These are phyloP conservation scores for Folsomia candida DNA, from an alignment of 2,888 invertebrate genomes.

Conservation along the genomic window DNA sequence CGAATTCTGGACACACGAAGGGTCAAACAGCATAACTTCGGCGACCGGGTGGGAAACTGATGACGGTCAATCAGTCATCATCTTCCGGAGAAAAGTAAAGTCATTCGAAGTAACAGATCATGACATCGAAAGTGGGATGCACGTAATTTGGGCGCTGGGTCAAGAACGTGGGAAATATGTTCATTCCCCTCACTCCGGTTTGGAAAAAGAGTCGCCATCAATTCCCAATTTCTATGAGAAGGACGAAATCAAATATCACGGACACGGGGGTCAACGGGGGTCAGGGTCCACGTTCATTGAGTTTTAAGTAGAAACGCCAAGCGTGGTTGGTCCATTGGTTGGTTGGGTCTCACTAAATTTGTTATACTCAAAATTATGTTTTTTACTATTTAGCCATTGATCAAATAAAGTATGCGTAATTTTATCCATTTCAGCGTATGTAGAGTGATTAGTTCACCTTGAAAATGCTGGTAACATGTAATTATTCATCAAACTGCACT, in stretches of 20 bases:
- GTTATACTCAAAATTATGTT: too few relatives aligned
- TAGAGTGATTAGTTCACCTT: too few relatives aligned
- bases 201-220: constrained; percentile 61
- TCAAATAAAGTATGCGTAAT: too few relatives aligned
- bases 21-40: constrained; percentile 80
- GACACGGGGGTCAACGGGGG: constrained; percentile 78
- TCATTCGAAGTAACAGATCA: constrained; percentile 67
- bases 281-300: constrained; percentile 74
- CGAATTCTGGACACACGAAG: constrained; percentile 73
- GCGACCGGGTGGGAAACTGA: constrained; percentile 79
- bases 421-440: too few relatives aligned
- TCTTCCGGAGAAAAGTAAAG: constrained; percentile 79
- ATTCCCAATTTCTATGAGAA: constrained; percentile 77
- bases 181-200: constrained; percentile 71
- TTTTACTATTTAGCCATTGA: too few relatives aligned
- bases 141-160: constrained; percentile 91
- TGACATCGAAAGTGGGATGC: constrained; percentile 77
- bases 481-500: too few relatives aligned
- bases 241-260: constrained; percentile 92
- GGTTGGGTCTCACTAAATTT: too few relatives aligned
- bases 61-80: constrained; percentile 82
- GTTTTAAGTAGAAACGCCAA: constrained; percentile 59
- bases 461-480: too few relatives aligned
- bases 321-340: too few relatives aligned
- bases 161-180: constrained; percentile 73